A percentile compares a stretch with the other conserved stretches of the same genome.
phyloP scores from a whole-genome alignment of 2,113 vertebrate species.

The Caracal caracal region DNA sequence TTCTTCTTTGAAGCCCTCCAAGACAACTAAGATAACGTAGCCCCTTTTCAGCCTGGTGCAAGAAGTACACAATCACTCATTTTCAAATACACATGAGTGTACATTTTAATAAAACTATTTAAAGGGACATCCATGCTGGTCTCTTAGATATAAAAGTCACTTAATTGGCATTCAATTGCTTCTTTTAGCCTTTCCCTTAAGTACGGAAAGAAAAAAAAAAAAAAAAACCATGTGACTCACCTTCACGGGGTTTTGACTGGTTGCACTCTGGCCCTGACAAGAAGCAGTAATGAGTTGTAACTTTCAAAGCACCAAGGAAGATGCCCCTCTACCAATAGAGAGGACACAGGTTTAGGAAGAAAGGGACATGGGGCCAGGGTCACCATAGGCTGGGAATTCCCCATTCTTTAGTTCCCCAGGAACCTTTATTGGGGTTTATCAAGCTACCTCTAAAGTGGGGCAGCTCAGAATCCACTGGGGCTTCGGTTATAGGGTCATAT shows the following conservation, averaged over 20 bases:
- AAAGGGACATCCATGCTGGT: neutral
- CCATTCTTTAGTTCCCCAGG: neutral
- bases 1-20: slow-evolving; percentile 9
- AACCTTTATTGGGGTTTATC: neutral
- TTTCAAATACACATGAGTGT: neutral
- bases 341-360: neutral
- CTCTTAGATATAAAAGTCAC: neutral
- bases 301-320: neutral
- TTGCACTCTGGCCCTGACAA: neutral
- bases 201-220: neutral
- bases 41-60: neutral
- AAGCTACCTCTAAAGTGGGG: neutral
- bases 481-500: neutral
- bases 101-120: slow-evolving; percentile 2
- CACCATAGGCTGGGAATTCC: neutral
- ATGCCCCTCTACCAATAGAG: neutral
- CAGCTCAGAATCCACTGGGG: neutral
- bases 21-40: neutral
- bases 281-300: neutral
- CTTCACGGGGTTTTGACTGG: neutral
- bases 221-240: neutral
- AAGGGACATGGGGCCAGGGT: neutral
- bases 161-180: neutral
- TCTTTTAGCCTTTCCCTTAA: neutral
- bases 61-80: neutral